Conservation (phyloP, 2,113 vertebrate species). For the Tretioscincus oriximinensis region DNA sequence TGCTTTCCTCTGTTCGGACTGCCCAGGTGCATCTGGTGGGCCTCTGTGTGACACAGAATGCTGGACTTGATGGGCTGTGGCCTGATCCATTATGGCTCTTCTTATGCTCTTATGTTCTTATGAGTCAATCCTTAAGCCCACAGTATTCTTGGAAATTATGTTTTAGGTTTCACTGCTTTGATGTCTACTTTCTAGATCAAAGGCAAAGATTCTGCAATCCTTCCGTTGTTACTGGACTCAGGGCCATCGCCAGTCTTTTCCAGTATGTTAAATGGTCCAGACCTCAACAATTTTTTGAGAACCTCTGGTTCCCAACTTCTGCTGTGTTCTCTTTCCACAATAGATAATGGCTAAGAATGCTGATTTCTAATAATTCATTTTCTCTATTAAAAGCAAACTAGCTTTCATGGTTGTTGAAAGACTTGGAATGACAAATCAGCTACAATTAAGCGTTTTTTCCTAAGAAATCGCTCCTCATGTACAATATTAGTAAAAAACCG, state of each 20-base stretch:
- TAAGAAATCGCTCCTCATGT: neutral
- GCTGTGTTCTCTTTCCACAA: neutral
- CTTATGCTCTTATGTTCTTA: too few relatives aligned
- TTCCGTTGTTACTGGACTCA: neutral
- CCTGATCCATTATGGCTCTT: too few relatives aligned
- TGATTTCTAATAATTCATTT: neutral
- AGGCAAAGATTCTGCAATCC: neutral
- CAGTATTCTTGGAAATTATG: neutral
- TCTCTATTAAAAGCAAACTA: neutral
- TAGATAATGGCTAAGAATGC: neutral
- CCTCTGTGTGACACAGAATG: too few relatives aligned
- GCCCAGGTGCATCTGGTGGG: too few relatives aligned
- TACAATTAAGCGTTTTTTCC: neutral
- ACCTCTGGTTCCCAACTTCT: too few relatives aligned
- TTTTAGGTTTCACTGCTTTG: neutral
- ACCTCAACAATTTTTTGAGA: neutral
- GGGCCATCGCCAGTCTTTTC: neutral
- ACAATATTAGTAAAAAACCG: accelerated
- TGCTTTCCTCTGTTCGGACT: too few relatives aligned
- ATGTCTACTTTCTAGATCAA: too few relatives aligned
- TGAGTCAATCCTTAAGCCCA: too few relatives aligned
- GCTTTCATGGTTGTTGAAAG: neutral
- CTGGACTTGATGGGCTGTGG: too few relatives aligned
- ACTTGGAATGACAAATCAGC: neutral
- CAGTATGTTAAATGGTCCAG: neutral